Percentiles rank a stretch among this genome's conserved stretches.
These are phyloP conservation scores for Schizothorax lantsangensis DNA, from an alignment of 2,797 vertebrate species.

Conservation along the genomic window DNA sequence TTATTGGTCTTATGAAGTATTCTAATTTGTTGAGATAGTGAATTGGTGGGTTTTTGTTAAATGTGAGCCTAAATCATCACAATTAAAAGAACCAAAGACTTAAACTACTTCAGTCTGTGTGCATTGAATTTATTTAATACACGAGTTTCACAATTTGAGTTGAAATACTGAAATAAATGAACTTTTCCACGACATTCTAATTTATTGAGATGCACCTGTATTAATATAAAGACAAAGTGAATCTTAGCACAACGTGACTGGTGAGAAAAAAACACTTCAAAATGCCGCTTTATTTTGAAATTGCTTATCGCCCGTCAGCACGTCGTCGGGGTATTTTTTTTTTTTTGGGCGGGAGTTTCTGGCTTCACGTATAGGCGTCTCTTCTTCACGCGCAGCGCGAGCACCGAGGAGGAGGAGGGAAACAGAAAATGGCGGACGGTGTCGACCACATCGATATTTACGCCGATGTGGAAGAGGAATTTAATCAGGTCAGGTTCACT, in stretches of 20 bases:
- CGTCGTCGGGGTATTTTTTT: too few species aligned
- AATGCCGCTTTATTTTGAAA: not conserved
- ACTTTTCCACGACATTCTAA: too few species aligned
- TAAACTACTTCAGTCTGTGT: too few species aligned
- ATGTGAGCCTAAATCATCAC: too few species aligned
- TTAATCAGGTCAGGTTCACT: conserved; percentile 86
- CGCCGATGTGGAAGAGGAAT: conserved; percentile 97
- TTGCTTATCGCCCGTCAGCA: not conserved
- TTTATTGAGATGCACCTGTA: too few species aligned
- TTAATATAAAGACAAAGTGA: not conserved
- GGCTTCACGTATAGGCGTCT: conserved; percentile 30
- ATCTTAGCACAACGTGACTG: not conserved
- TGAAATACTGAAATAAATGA: too few species aligned
- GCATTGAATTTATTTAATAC: too few species aligned
- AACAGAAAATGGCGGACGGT: conserved; percentile 95
- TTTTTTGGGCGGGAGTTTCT: not conserved
- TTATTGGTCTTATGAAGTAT: too few species aligned
- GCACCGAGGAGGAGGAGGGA: conserved; percentile 62
- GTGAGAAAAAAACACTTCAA: not conserved
- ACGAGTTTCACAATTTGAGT: too few species aligned
- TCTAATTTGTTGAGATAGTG: too few species aligned
- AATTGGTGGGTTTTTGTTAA: too few species aligned
- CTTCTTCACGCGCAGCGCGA: conserved; percentile 18
- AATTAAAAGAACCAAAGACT: too few species aligned
- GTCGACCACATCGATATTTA: conserved; percentile 99